Evolutionary conservation across 2,113 vertebrate genomes (phyloP).

Genomic region (Pollimyrus isidori): DNA sequence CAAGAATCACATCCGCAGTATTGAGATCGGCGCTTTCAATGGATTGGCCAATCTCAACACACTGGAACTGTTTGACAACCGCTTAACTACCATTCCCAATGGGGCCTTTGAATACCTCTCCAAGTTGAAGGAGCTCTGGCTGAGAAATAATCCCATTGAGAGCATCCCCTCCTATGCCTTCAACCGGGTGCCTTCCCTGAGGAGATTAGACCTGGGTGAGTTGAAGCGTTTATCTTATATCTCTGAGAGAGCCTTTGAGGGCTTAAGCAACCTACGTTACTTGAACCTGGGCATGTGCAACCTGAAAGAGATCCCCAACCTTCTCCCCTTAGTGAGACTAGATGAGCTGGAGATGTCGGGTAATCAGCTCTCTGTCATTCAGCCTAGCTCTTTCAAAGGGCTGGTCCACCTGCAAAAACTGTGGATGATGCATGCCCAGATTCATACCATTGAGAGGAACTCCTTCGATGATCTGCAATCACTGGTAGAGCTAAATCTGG

Average conservation of each 20-base stretch:
- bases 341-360: slow-evolving; percentile 98
- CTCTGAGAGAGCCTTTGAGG: slow-evolving; percentile 98
- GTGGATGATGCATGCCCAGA: slow-evolving; percentile 99
- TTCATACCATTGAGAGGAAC: slow-evolving; percentile 95
- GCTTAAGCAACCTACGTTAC: slow-evolving; percentile 95
- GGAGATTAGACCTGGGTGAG: slow-evolving; percentile 90
- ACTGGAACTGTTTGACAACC: slow-evolving; percentile 98
- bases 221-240: slow-evolving; percentile 95
- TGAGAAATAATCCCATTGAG: slow-evolving; percentile 96
- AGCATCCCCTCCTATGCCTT: slow-evolving; percentile 98
- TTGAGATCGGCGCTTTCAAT: slow-evolving; percentile 98
- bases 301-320: slow-evolving; percentile 96
- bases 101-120: slow-evolving; percentile 98
- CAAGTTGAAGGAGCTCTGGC: slow-evolving; percentile 97
- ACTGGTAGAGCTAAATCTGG: slow-evolving; percentile 93
- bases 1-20: slow-evolving; percentile 96
- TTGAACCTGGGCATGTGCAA: slow-evolving; percentile 99
- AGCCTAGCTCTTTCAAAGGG: slow-evolving; percentile 93
- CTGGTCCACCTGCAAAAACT: slow-evolving; percentile 95
- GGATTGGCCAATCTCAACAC: slow-evolving; percentile 96
- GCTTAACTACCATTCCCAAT: slow-evolving; percentile 95
- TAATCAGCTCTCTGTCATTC: slow-evolving; percentile 86
- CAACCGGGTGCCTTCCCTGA: slow-evolving; percentile 92
- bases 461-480: slow-evolving; percentile 97
- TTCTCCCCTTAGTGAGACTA: slow-evolving; percentile 87